Percentiles rank a stretch among this genome's conserved stretches.
These are phyloP conservation scores for Pachliopta kotzebuea DNA, from an alignment of 2,888 invertebrate species.

Conservation along the genomic window DNA sequence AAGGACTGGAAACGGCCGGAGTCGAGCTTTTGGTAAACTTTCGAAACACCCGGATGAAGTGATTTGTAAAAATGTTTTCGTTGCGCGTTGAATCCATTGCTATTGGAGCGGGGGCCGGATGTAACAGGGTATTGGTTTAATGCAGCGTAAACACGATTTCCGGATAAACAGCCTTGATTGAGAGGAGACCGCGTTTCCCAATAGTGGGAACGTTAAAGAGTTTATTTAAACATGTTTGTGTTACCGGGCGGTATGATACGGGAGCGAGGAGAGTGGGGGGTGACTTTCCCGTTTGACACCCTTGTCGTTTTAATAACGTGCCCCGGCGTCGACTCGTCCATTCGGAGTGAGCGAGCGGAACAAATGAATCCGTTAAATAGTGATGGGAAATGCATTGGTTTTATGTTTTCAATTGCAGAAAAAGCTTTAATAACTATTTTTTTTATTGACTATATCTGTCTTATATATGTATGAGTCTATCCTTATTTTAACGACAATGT, in stretches of 20 bases:
- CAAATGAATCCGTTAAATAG: slow-evolving; percentile 15
- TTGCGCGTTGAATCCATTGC: slow-evolving; percentile 4
- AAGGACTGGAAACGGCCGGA: slow-evolving; percentile 8
- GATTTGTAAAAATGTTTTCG: slow-evolving; percentile 19
- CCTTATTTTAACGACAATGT: no score
- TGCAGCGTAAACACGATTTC: slow-evolving; percentile 19
- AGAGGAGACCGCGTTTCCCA: no score
- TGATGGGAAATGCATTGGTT: slow-evolving; percentile 4
- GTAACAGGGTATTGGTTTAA: slow-evolving; percentile 24
- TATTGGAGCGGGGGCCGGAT: slow-evolving; percentile 15
- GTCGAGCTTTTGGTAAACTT: slow-evolving; percentile 4
- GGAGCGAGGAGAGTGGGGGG: not conserved
- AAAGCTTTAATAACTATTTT: no score
- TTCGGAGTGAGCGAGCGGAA: slow-evolving; percentile 17
- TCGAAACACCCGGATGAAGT: not conserved
- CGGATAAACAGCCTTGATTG: slow-evolving; percentile 1
- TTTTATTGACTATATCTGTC: no score
- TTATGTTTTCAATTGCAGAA: no score
- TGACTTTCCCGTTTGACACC: slow-evolving; percentile 34
- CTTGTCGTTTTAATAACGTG: slow-evolving; percentile 33
- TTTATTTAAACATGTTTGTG: not conserved
- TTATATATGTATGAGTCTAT: no score
- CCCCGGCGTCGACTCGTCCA: slow-evolving; percentile 30
- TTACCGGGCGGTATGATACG: not conserved
- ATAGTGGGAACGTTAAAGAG: no score